Evolutionary conservation across 2,888 invertebrate genomes (phyloP).

Genomic region (Xestoiulus laeticollis): DNA sequence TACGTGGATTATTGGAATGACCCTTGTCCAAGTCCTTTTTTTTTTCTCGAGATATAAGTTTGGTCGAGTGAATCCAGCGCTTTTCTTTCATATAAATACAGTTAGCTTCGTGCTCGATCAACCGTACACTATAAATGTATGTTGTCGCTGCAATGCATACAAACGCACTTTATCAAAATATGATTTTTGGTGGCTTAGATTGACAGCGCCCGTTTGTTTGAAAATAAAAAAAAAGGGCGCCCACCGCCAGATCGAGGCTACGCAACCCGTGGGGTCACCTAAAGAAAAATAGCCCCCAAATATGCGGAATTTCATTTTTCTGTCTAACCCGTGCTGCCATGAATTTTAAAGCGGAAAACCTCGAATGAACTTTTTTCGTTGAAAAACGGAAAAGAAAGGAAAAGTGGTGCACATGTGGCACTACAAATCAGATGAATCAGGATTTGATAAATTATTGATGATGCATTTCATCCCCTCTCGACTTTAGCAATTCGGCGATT

Average conservation of each 20-base stretch:
- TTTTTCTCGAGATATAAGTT: not conserved
- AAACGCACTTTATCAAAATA: constrained; percentile 35
- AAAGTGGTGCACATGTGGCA: not conserved
- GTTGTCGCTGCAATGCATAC: constrained; percentile 43
- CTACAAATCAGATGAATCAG: constrained; percentile 35
- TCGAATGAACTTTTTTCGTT: not conserved
- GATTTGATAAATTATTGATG: constrained; percentile 23
- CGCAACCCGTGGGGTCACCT: not conserved
- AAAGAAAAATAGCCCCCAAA: constrained; percentile 24
- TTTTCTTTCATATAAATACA: constrained; percentile 19
- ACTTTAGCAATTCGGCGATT: constrained; percentile 31
- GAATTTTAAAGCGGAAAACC: constrained; percentile 40
- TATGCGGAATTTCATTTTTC: not conserved
- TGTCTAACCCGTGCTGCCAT: not conserved
- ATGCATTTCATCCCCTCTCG: constrained; percentile 17
- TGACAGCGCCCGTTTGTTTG: constrained; percentile 31
- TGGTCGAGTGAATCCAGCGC: not conserved
- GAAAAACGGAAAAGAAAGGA: not conserved
- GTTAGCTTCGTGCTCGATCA: constrained; percentile 33
- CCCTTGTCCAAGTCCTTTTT: not conserved
- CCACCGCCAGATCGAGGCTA: not conserved
- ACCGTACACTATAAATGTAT: not conserved
- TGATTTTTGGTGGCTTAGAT: constrained; percentile 21
- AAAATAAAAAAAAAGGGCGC: not conserved
- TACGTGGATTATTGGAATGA: not conserved